A percentile compares a stretch with the other conserved stretches of the same genome.
These are phyloP conservation scores for Helobdella robusta DNA, from an alignment of 2,888 invertebrate species.

Conservation along the genomic window DNA sequence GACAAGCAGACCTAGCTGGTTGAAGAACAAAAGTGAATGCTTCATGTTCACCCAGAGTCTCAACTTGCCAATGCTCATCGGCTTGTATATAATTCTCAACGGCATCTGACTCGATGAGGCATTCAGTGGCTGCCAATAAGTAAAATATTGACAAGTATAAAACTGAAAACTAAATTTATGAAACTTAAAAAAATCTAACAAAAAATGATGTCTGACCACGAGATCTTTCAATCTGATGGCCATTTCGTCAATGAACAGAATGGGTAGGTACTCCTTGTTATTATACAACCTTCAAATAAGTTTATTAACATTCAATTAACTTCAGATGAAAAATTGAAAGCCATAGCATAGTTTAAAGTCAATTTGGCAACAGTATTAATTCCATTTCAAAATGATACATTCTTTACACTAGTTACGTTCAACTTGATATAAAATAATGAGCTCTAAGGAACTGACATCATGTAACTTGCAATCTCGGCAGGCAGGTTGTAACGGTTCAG, in stretches of 20 bases:
- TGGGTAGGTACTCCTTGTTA: slow-evolving; percentile 60
- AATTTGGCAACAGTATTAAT: neutral
- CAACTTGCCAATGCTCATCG: slow-evolving; percentile 65
- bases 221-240: slow-evolving; percentile 70
- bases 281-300: neutral
- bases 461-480: slow-evolving; percentile 52
- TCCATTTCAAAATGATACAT: too few relatives aligned
- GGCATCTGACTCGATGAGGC: slow-evolving; percentile 53
- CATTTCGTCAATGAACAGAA: slow-evolving; percentile 71
- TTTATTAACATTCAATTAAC: neutral
- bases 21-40: slow-evolving; percentile 45
- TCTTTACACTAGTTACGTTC: too few relatives aligned
- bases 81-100: slow-evolving; percentile 63
- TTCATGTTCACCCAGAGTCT: slow-evolving; percentile 47
- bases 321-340: neutral
- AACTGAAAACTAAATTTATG: neutral
- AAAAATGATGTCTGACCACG: slow-evolving; percentile 45
- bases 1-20: slow-evolving; percentile 57
- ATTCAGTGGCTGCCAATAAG: slow-evolving; percentile 41
- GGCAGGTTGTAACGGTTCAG: slow-evolving; percentile 62
- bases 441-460: slow-evolving; percentile 11
- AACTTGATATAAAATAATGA: too few relatives aligned
- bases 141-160: neutral
- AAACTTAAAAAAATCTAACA: neutral
- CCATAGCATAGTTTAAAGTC: neutral